Base-by-base conservation (phyloP, 2,113 vertebrate genomes). In the Cyanoramphus novaezelandiae region DNA sequence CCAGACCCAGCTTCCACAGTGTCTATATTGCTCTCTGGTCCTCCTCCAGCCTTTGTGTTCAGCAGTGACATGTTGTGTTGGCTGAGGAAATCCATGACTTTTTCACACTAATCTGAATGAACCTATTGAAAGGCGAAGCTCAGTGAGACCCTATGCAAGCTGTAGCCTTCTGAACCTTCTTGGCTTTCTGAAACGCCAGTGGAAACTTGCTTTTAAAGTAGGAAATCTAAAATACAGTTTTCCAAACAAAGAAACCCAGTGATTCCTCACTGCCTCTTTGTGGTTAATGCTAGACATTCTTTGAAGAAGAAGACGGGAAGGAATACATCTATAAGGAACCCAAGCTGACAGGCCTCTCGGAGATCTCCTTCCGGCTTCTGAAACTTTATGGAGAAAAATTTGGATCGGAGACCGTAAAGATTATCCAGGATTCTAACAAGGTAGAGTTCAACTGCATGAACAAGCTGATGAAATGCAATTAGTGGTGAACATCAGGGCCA, bases 311-410 rank as follows among this genome's bases (percentile, higher is more conserved):
- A 92, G 99, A 99, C 67, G 99, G 99, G 46, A 99, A 99, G 83
- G 99, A 99, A 72, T 99, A 99, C 47, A 98, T 99, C 88, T 99
- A 99, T 97, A 99, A 99, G 94, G 99, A 99, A 43, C 99, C 99
- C 62, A 99, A 99, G 93, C 98, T 99, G 76, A 99, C 99, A 0
- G 98, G 99, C 39, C 98, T 99, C 44, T 99, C 99, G 0, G 99
- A 99, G 93, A 99, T 99, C 97, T 99, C 99, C 41, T 98, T 99
- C 91, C 98, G 99, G 67, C 98, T 99, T 57, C 97, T 99, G 68
- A 98, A 98, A 46, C 99, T 99, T 70, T 99, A 99, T 29, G 99
- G 98, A 77, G 99, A 99, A 50, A 99, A 99, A 94, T 99, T 99
- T 97, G 99, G 99, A 35, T 93, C 98, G 0, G 99, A 99, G 88